Evolutionary conservation across 1,140 invertebrate species (phyloP).

Genomic region (Conus ventricosus): DNA sequence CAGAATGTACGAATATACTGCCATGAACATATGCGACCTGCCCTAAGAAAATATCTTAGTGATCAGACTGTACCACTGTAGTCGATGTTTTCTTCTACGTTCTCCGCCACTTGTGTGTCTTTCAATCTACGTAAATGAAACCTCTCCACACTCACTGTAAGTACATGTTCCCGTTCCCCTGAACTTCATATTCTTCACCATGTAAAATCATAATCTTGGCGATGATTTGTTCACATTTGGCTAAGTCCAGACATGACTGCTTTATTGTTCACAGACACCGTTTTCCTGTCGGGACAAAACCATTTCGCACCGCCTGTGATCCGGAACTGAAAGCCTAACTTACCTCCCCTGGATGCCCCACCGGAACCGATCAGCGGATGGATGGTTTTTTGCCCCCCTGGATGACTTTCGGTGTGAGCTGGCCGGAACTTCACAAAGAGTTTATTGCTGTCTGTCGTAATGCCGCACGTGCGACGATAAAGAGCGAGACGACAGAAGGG

Average conservation of each 20-base stretch:
- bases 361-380: neutral
- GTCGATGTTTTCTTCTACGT: no score
- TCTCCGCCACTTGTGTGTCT: no score
- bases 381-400: neutral
- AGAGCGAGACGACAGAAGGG: neutral
- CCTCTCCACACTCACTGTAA: no score
- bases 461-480: slow-evolving; percentile 9
- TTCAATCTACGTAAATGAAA: no score
- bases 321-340: neutral
- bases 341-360: neutral
- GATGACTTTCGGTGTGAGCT: neutral
- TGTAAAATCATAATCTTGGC: neutral
- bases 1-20: no score
- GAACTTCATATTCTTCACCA: neutral
- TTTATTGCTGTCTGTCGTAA: neutral
- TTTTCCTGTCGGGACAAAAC: neutral
- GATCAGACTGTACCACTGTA: no score
- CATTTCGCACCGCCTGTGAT: neutral
- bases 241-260: neutral
- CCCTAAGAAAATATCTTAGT: no score
- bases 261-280: neutral
- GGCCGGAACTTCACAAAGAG: neutral
- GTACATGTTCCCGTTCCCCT: no score
- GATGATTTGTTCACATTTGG: neutral
- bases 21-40: no score